Conservation (phyloP, 2,113 vertebrate species). For the Cariama cristata region DNA sequence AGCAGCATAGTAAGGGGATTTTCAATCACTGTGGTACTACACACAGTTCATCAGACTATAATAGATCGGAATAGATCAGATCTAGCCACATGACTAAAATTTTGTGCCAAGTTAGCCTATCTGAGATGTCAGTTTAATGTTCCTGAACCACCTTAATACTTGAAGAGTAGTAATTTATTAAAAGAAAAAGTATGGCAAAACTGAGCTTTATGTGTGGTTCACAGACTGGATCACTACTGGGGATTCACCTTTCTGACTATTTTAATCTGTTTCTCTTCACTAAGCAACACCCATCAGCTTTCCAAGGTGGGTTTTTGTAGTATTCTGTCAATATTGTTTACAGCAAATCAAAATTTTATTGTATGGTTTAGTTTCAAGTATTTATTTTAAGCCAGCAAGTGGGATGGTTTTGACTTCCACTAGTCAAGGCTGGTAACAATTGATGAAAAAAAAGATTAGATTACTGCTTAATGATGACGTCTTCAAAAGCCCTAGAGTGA, state of each 20-base stretch:
- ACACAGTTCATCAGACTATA: slow-evolving; percentile 49
- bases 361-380: neutral
- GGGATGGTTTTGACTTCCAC: slow-evolving; percentile 6
- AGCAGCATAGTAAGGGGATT: slow-evolving; percentile 26
- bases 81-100: slow-evolving; percentile 37
- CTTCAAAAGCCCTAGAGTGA: slow-evolving; percentile 38
- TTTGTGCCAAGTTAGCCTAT: slow-evolving; percentile 44
- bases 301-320: neutral
- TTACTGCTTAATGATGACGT: slow-evolving; percentile 54
- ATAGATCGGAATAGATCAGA: slow-evolving; percentile 3
- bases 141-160: slow-evolving; percentile 17
- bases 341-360: neutral
- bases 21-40: slow-evolving; percentile 25
- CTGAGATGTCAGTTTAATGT: slow-evolving; percentile 59
- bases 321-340: slow-evolving; percentile 1
- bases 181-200: neutral
- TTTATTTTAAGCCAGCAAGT: neutral
- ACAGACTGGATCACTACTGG: neutral
- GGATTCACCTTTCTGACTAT: neutral
- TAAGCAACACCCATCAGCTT: slow-evolving; percentile 15
- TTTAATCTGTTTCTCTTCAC: slow-evolving; percentile 32
- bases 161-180: neutral
- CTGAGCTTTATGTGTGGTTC: neutral
- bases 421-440: neutral
- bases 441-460: slow-evolving; percentile 22